Evolutionary conservation across 2,888 invertebrate species (phyloP).

Genomic region (Eupithecia inturbata): DNA sequence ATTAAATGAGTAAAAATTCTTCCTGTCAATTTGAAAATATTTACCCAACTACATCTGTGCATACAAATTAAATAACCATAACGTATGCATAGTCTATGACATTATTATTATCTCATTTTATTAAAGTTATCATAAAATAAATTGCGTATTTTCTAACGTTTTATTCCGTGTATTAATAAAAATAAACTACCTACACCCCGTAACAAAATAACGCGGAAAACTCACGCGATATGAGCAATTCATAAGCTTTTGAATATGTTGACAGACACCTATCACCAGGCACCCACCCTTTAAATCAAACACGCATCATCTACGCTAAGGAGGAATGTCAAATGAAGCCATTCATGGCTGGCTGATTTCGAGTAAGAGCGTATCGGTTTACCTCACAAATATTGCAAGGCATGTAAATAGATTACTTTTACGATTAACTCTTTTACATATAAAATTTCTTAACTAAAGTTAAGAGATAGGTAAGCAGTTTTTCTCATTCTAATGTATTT

Average conservation of each 20-base stretch:
- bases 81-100: neutral
- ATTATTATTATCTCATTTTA: neutral
- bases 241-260: conserved; percentile 17
- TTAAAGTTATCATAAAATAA: neutral
- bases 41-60: neutral
- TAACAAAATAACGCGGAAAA: neutral
- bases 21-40: neutral
- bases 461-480: neutral
- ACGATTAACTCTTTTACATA: neutral
- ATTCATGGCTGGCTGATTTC: conserved; percentile 26
- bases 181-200: neutral
- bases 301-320: conserved; percentile 25
- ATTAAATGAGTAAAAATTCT: neutral
- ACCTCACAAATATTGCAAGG: neutral
- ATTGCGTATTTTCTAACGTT: neutral
- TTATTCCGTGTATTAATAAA: neutral
- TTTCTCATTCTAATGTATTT: neutral
- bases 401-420: neutral
- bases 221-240: conserved; percentile 22
- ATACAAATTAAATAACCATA: neutral
- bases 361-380: conserved; percentile 8
- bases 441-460: neutral
- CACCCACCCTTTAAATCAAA: conserved; percentile 24
- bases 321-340: conserved; percentile 30
- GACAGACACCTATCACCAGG: conserved; percentile 26